Conservation (phyloP, 2,113 vertebrate genomes). For the Suncus etruscus region DNA sequence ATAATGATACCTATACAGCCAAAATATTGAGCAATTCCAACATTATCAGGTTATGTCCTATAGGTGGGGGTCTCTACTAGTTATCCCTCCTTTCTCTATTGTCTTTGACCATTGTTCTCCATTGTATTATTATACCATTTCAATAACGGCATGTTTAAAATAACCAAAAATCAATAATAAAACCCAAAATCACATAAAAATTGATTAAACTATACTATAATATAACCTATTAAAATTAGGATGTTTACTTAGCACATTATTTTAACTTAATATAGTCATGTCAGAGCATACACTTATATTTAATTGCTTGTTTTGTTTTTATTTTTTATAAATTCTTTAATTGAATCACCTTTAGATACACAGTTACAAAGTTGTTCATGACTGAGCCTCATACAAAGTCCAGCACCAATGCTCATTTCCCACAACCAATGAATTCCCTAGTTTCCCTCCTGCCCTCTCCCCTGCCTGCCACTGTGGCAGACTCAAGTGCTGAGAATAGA, state of each 20-base stretch:
- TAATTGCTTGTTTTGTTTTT: not conserved
- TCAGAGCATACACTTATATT: not conserved
- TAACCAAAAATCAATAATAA: no score
- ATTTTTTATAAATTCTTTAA: no score
- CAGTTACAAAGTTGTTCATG: no score
- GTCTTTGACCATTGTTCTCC: not conserved
- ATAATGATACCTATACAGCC: not conserved
- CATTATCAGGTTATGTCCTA: not conserved
- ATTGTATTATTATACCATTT: slow-evolving; percentile 39
- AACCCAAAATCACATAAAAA: no score
- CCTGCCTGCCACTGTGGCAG: no score
- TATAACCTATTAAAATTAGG: slow-evolving; percentile 6
- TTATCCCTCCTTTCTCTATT: not conserved
- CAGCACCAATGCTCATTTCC: no score
- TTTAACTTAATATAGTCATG: not conserved
- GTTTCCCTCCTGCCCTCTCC: no score
- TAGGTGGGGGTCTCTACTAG: not conserved
- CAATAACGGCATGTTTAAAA: not conserved
- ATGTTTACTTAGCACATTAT: not conserved
- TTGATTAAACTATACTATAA: not conserved
- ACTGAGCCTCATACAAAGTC: no score
- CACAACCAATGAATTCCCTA: no score
- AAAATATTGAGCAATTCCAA: not conserved
- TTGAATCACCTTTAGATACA: no score
- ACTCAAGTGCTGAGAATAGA: no score